phyloP scores from a whole-genome alignment of 2,797 vertebrate genomes.

The Chloroceryle amazona region DNA sequence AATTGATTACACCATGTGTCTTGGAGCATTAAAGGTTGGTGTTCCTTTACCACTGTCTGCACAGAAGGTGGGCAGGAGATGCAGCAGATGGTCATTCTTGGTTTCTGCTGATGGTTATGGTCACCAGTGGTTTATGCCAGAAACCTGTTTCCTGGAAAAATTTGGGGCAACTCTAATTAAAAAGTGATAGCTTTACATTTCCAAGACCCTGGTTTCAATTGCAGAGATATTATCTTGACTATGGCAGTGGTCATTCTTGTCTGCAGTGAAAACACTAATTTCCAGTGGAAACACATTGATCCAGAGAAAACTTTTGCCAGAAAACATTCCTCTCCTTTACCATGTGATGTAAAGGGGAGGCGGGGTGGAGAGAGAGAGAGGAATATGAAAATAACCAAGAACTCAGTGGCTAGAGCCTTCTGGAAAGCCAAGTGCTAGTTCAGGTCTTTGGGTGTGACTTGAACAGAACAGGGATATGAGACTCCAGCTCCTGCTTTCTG shows the following conservation, averaged over 20 bases:
- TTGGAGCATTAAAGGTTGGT: neutral
- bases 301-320: neutral
- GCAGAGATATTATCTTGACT: neutral
- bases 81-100: rapidly evolving
- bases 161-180: neutral
- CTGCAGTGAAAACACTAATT: neutral
- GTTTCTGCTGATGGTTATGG: neutral
- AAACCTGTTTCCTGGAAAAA: neutral
- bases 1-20: neutral
- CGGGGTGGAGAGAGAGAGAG: neutral
- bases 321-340: neutral
- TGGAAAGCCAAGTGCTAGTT: neutral
- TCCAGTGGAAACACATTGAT: neutral
- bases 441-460: neutral
- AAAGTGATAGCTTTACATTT: neutral
- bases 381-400: neutral
- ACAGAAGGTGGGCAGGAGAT: neutral
- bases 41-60: neutral
- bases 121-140: neutral
- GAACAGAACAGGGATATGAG: neutral
- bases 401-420: neutral
- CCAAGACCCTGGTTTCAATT: neutral
- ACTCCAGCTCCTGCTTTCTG: neutral
- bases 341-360: neutral
- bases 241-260: neutral